Base-by-base conservation (phyloP, 2,888 invertebrate species). In the Campoplex nolae region DNA sequence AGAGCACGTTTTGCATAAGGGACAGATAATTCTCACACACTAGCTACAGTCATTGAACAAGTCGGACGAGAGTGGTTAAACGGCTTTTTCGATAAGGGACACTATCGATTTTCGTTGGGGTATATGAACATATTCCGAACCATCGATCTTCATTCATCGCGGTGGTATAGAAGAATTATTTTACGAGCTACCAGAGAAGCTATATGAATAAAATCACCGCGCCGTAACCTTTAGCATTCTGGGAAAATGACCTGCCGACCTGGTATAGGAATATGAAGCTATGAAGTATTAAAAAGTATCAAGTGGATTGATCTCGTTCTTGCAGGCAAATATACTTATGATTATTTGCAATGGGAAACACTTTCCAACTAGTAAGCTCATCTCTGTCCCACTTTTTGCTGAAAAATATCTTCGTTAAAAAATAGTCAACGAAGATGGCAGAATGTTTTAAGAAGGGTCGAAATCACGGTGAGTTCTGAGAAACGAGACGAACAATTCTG, bases 61-160 rank as follows among this genome's bases (percentile, higher is more conserved):
- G 23, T 45, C 38, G 1, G 23, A 58, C 28, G 32, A 32, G 62
- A 16, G 32, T 16, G 1, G 58, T 28, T 56, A 23, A 58, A 23
- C 6, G 48, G 45, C 18, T 76, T 58, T 62, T 76, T 18, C 76
- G 76, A 48, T 54, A 28, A n/a, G 45, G 62, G 62, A 48, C 62
- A 32, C 11, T 6, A 76, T 76, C 76, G 76, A 76, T 76, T 65
- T 48, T 62, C 45, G 16, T 45, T 28, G 58, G 35, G 16, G 35
- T 38, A 51, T 62, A 18, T 54, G 42, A 70, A 70, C 38, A 75
- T 65, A 18, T 18, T 23, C 68, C 8, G 13, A 68, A 28, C 9
- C 78, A 74, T 85, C 58, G 82, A 78, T 85, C 78, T 82, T 82
- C 51, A 85, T 85, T 78, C 70, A 58, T 83, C 54, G 67, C 16